phyloP scores from a whole-genome alignment of 2,888 invertebrate species.

The Protonemura montana region DNA sequence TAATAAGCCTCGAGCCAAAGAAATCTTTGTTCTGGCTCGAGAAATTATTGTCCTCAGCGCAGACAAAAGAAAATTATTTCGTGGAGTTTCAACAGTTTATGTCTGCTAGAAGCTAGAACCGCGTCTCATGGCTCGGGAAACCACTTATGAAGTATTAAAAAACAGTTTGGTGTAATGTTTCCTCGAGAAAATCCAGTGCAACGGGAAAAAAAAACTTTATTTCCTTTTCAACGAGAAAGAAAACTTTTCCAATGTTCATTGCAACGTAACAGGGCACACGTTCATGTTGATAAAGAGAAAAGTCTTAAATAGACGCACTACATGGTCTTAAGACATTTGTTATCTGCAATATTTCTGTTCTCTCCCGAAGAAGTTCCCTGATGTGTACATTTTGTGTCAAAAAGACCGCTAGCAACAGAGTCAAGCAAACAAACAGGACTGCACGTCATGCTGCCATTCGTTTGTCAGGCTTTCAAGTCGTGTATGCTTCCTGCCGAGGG shows the following conservation, averaged over 20 bases:
- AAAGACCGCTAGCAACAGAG: not conserved
- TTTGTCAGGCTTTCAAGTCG: constrained; percentile 34
- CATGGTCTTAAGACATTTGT: too few species aligned
- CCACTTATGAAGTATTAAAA: not conserved
- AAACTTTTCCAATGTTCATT: too few species aligned
- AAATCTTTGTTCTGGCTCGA: constrained; percentile 24
- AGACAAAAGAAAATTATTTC: constrained; percentile 12
- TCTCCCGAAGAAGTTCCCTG: too few species aligned
- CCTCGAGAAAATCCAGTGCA: not conserved
- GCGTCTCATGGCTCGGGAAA: not conserved
- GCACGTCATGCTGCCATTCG: not conserved
- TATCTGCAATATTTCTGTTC: too few species aligned
- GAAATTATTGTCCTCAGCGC: not conserved
- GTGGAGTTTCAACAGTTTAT: not conserved
- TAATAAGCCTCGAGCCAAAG: constrained; percentile 23
- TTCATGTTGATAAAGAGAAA: too few species aligned
- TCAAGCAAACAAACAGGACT: not conserved
- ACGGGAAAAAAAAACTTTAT: too few species aligned
- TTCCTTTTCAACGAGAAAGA: too few species aligned
- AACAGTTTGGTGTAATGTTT: not conserved
- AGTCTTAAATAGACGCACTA: too few species aligned
- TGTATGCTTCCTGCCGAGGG: constrained; percentile 29
- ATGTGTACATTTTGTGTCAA: not conserved
- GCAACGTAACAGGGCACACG: too few species aligned
- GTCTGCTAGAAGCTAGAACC: not conserved